Conservation (phyloP, 2,888 invertebrate species). For the Diarsia dahlii region DNA sequence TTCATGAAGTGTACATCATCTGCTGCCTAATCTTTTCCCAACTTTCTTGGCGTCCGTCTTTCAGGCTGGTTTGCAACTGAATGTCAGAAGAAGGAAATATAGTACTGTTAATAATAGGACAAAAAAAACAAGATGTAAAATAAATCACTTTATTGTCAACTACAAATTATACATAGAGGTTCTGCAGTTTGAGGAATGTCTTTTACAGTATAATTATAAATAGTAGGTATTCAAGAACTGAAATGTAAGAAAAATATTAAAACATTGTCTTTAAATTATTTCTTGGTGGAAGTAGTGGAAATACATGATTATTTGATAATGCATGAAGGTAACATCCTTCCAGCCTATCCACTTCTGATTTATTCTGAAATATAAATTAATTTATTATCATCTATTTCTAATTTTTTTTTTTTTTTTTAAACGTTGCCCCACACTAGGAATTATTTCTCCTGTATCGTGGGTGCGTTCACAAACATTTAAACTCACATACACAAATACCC, state of each 20-base stretch:
- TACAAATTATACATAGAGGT: constrained; percentile 31
- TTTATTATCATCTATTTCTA: constrained; percentile 19
- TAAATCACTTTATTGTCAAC: constrained; percentile 33
- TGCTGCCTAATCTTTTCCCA: neutral
- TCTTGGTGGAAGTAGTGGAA: constrained; percentile 12
- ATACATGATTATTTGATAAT: constrained; percentile 22
- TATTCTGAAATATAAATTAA: constrained; percentile 69
- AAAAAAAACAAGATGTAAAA: constrained; percentile 2
- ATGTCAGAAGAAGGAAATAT: neutral
- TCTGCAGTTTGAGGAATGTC: constrained; percentile 45
- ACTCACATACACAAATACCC: too few species aligned
- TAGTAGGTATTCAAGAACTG: constrained; percentile 28
- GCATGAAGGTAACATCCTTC: constrained; percentile 30
- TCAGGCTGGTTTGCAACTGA: neutral
- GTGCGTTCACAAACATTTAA: too few species aligned
- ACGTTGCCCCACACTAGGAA: too few species aligned
- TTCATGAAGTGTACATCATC: neutral
- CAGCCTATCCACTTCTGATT: constrained; percentile 52
- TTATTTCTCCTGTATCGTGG: too few species aligned
- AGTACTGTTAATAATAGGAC: neutral
- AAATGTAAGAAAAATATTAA: neutral
- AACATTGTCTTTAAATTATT: constrained; percentile 11
- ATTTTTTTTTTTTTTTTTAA: too few species aligned
- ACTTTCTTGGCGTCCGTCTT: neutral
- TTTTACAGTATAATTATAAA: constrained; percentile 21